Evolutionary conservation across 1,140 invertebrate species (phyloP), one percentile per base, ranked within the genome.

Genomic region (Drosophila parabipectinata): DNA sequence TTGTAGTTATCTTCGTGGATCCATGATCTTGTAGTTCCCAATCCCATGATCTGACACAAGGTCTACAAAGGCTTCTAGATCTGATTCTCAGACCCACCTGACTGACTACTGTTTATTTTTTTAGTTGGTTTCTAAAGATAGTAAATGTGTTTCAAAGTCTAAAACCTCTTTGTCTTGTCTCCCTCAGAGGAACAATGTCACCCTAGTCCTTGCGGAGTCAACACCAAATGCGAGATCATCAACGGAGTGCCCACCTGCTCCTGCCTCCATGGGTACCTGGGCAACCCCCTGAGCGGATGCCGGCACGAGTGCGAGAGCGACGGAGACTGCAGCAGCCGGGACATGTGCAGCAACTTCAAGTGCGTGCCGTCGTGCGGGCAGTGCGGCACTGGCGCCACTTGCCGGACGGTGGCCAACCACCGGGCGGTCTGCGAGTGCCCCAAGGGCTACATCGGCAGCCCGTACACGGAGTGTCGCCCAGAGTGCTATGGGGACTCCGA

Each of bases 341-440:
- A 95, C 48, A 94, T 95, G 39, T 98, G 97, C 79, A 93, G 95
- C 24, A 94, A 95, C 79, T 96, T 95, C 79, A 95, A 94, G 79
- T 98, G 97, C 91, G 94, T 95, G 58, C 95, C 95, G 68, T 95
- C 97, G 0, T 97, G 97, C 91, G 90, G 92, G 8, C 94, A 96
- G 66, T 98, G 97, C 80, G 97, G 96, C 5, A 93, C 94, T 12
- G 95, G 95, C 55, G 97, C 97, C 1, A 94, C 96, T 63, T 98
- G 97, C 83, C 94, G 95, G 53, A 93, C 93, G 0, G 96, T 96
- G 2, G 78, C 93, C 30, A 95, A 95, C 76, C 97, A 98, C 90
- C 94, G 94, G 57, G 95, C 96, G 4, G 93, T 95, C 50, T 98
- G 97, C 92, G 95, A 95, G 72, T 98, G 97, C 85, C 96, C 96